phyloP scores from a whole-genome alignment of 1,140 invertebrate species.

The Scaptomyza graminum region DNA sequence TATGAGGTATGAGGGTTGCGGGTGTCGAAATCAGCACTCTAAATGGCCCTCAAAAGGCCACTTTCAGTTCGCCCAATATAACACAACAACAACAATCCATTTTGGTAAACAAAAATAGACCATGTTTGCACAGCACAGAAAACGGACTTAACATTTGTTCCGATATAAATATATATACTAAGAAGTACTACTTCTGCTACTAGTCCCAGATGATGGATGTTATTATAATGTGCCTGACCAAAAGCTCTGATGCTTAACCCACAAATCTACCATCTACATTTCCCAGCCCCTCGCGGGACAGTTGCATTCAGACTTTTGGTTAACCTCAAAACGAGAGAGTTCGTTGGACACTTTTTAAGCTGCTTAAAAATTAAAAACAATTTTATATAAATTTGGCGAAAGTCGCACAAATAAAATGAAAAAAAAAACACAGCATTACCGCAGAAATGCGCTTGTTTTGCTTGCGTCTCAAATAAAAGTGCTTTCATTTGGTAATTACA shows the following conservation, averaged over 20 bases:
- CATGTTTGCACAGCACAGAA: slow-evolving; percentile 65
- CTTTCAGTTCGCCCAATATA: slow-evolving; percentile 47
- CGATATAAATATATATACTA: slow-evolving; percentile 26
- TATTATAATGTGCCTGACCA: slow-evolving; percentile 65
- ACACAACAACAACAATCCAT: slow-evolving; percentile 22
- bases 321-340: slow-evolving; percentile 11
- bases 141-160: slow-evolving; percentile 53
- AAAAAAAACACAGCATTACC: background rate
- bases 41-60: slow-evolving; percentile 70
- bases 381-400: slow-evolving; percentile 62
- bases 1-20: slow-evolving; percentile 15
- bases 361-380: slow-evolving; percentile 69
- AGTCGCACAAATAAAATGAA: background rate
- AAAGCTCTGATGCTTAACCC: slow-evolving; percentile 45
- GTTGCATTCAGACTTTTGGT: slow-evolving; percentile 14
- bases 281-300: background rate
- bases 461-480: slow-evolving; percentile 22
- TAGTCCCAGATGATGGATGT: slow-evolving; percentile 73
- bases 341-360: slow-evolving; percentile 48
- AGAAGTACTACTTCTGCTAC: background rate
- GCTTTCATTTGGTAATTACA: slow-evolving; percentile 65
- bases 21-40: slow-evolving; percentile 61
- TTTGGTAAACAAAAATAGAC: slow-evolving; percentile 73
- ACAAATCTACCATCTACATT: slow-evolving; percentile 43
- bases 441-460: slow-evolving; percentile 27